A percentile compares a stretch with the other conserved stretches of the same genome.
phyloP scores from a whole-genome alignment of 2,888 invertebrate species.

The Xylocampa areola region DNA sequence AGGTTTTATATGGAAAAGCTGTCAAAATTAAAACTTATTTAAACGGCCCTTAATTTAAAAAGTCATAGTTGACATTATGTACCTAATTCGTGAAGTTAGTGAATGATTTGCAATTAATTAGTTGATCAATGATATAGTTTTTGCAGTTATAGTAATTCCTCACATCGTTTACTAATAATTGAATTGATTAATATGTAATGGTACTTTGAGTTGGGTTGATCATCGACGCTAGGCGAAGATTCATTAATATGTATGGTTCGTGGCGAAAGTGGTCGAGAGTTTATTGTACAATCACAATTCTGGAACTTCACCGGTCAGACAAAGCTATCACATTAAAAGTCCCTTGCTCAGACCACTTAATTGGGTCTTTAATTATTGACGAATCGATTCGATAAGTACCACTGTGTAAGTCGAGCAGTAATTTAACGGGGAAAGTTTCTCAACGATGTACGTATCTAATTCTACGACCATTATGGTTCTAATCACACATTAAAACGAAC shows the following conservation, averaged over 20 bases:
- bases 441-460: conserved; percentile 38
- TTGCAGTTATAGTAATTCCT: conserved; percentile 1
- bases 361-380: conserved; percentile 73
- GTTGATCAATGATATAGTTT: conserved; percentile 7
- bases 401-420: conserved; percentile 45
- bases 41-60: too few relatives aligned
- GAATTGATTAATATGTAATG: conserved; percentile 36
- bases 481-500: conserved; percentile 45
- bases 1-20: too few relatives aligned
- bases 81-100: too few relatives aligned
- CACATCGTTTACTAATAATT: conserved; percentile 26
- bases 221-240: conserved; percentile 5
- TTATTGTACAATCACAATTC: conserved; percentile 49
- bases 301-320: conserved; percentile 48
- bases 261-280: conserved; percentile 37
- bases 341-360: conserved; percentile 61
- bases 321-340: conserved; percentile 65
- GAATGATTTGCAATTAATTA: background rate
- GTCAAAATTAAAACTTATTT: too few relatives aligned
- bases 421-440: conserved; percentile 67
- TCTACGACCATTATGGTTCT: conserved; percentile 52
- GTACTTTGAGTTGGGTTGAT: conserved; percentile 13
- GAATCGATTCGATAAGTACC: conserved; percentile 65
- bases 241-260: conserved; percentile 56
- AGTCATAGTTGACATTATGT: too few relatives aligned